A percentile compares a stretch with the other conserved stretches of the same genome.
Evolutionary conservation across 2,797 vertebrate species (phyloP).

Genomic region (Phrynocephalus guinanensis): DNA sequence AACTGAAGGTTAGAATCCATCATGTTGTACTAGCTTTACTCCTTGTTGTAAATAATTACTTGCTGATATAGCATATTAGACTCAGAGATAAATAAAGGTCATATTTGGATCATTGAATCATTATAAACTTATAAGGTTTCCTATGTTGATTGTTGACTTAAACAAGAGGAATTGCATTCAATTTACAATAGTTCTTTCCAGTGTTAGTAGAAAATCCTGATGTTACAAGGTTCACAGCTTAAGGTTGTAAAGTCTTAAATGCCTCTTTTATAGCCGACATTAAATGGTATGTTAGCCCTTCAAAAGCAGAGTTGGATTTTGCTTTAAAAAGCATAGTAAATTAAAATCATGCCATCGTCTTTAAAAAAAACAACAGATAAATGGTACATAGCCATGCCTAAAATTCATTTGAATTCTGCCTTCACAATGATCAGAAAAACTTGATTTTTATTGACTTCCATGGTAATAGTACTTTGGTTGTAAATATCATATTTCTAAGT

Average conservation of each 20-base stretch:
- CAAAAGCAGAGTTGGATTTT: constrained; percentile 59
- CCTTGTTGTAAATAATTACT: neutral
- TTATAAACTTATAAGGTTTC: neutral
- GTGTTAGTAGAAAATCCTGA: constrained; percentile 19
- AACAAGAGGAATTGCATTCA: neutral
- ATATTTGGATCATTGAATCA: neutral
- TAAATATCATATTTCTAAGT: neutral
- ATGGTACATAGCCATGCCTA: constrained; percentile 51
- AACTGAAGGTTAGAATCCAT: neutral
- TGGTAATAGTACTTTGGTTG: neutral
- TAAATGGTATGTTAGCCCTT: constrained; percentile 56
- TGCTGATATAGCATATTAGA: neutral
- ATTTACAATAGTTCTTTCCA: constrained; percentile 1
- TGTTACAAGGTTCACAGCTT: constrained; percentile 58
- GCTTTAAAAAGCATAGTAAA: constrained; percentile 48
- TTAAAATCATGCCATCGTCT: constrained; percentile 67
- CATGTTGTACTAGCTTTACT: neutral
- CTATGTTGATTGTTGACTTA: constrained; percentile 6
- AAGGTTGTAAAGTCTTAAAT: constrained; percentile 62
- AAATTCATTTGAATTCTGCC: constrained; percentile 63
- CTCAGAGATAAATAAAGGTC: constrained; percentile 7
- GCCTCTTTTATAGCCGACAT: constrained; percentile 65
- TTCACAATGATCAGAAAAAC: constrained; percentile 58
- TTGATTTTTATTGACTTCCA: constrained; percentile 37
- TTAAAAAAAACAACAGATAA: constrained; percentile 69